These are phyloP conservation scores for Chelonia mydas DNA, from an alignment of 2,797 vertebrate species.

Conservation along the genomic window DNA sequence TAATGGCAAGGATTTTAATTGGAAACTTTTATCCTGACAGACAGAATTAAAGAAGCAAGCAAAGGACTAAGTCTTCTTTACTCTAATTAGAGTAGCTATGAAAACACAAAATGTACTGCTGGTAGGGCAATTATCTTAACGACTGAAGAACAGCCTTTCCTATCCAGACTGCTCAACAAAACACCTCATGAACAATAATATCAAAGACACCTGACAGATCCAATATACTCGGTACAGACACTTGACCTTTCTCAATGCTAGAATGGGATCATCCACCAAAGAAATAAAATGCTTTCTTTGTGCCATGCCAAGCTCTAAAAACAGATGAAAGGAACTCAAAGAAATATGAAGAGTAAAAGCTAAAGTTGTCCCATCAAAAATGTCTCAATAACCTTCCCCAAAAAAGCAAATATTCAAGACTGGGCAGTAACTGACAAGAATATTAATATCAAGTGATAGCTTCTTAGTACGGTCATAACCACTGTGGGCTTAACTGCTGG, in stretches of 20 bases:
- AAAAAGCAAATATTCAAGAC: background rate
- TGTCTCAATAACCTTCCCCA: background rate
- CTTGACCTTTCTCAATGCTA: background rate
- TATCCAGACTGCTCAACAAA: background rate
- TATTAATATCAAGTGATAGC: background rate
- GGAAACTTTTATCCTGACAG: background rate
- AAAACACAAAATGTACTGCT: background rate
- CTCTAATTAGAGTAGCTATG: background rate
- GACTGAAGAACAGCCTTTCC: background rate
- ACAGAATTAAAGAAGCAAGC: background rate
- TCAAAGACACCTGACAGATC: background rate
- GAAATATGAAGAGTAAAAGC: background rate
- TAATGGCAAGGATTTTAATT: background rate
- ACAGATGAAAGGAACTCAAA: background rate
- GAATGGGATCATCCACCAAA: background rate
- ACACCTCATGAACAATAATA: background rate
- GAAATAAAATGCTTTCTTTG: background rate
- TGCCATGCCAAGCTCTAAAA: background rate
- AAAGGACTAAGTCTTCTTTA: background rate
- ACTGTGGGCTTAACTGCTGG: background rate
- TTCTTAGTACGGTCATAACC: background rate
- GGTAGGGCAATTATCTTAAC: background rate
- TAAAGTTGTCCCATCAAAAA: background rate
- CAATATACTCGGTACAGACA: background rate
- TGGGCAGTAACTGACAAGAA: background rate